A percentile compares a stretch with the other conserved stretches of the same genome.
These are phyloP conservation scores for Heteromormyrus szaboi DNA, from an alignment of 2,797 vertebrate species.

Conservation along the genomic window DNA sequence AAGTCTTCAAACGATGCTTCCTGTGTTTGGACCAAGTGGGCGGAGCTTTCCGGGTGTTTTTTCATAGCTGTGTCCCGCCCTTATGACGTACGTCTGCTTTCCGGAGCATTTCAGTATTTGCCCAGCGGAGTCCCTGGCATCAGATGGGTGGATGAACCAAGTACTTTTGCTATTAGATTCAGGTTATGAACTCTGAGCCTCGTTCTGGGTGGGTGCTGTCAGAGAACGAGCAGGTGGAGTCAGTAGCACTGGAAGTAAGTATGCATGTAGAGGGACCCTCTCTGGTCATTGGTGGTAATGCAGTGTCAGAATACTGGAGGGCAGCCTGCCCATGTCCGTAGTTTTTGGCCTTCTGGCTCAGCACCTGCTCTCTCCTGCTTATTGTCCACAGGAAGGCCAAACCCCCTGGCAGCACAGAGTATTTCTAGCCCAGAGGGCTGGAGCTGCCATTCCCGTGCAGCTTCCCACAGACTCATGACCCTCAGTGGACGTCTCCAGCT, in stretches of 20 bases:
- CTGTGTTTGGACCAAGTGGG: background rate
- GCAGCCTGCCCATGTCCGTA: background rate
- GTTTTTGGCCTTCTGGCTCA: background rate
- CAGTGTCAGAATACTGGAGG: background rate
- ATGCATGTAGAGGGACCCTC: background rate
- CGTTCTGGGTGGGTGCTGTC: background rate
- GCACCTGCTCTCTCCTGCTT: background rate
- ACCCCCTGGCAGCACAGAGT: constrained; percentile 35
- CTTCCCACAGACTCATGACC: constrained; percentile 25
- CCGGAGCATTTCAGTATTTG: background rate
- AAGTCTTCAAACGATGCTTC: background rate
- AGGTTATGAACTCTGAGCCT: background rate
- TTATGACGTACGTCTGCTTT: background rate
- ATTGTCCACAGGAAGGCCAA: constrained; percentile 35
- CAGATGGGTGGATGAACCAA: background rate
- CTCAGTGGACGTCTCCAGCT: constrained; percentile 15
- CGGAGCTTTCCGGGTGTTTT: background rate
- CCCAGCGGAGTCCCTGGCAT: background rate
- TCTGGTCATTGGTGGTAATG: background rate
- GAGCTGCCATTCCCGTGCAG: constrained; percentile 28
- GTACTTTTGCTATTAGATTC: background rate
- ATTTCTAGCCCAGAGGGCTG: constrained; percentile 37
- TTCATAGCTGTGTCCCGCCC: background rate
- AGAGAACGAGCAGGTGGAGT: background rate
- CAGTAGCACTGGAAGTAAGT: background rate